A percentile compares a stretch with the other conserved stretches of the same genome.
phyloP scores from a whole-genome alignment of 2,113 vertebrate genomes.

The Thomomys bottae region DNA sequence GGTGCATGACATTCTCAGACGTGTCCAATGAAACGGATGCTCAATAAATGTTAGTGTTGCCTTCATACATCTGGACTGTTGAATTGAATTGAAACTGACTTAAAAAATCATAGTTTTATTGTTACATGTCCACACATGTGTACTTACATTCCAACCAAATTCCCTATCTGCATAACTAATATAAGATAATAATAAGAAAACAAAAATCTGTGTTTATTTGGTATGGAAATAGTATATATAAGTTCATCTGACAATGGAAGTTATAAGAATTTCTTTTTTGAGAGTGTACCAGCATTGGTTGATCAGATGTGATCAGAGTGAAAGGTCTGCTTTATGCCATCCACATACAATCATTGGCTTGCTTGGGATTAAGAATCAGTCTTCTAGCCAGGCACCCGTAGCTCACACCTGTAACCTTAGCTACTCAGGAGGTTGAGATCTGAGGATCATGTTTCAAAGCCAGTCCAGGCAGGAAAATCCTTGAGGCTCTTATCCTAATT shows the following conservation, averaged over 20 bases:
- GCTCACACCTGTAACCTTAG: too few species aligned
- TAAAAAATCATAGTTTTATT: neutral
- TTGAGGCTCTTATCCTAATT: too few species aligned
- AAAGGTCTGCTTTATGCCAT: neutral
- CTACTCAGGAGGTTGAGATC: too few species aligned
- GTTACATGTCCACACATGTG: too few species aligned
- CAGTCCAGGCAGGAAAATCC: too few species aligned
- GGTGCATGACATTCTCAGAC: neutral
- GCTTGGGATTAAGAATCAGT: neutral
- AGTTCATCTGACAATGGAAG: neutral
- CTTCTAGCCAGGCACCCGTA: neutral
- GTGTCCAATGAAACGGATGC: neutral
- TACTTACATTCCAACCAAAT: too few species aligned
- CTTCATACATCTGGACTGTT: neutral
- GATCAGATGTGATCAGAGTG: too few species aligned
- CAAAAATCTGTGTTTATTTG: neutral
- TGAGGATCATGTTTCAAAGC: too few species aligned
- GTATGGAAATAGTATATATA: neutral
- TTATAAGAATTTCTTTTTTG: neutral
- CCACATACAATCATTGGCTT: too few species aligned
- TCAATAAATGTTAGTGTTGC: constrained; percentile 31
- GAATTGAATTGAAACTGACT: constrained; percentile 38
- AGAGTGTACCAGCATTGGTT: neutral
- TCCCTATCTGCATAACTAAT: too few species aligned
- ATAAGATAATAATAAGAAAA: too few species aligned